These are phyloP conservation scores for Barbus barbus DNA, from an alignment of 2,113 vertebrate species.

Conservation along the genomic window DNA sequence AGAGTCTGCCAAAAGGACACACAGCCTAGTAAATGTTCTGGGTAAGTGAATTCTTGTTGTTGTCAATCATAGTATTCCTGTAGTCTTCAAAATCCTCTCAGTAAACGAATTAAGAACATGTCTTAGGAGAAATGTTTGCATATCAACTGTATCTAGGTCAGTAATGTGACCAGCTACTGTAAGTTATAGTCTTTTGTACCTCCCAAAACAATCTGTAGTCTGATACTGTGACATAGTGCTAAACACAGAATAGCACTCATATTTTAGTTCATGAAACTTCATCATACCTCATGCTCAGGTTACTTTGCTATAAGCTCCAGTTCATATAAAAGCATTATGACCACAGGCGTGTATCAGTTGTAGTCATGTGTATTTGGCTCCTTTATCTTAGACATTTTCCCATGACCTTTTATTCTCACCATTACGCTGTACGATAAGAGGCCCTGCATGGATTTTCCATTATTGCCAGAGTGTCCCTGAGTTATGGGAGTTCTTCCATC, in stretches of 20 bases:
- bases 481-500: conserved; percentile 6
- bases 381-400: conserved; percentile 15
- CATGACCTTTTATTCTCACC: conserved; percentile 31
- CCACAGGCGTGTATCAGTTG: conserved; percentile 40
- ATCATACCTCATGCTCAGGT: neutral
- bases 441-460: conserved; percentile 38
- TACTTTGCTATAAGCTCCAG: neutral
- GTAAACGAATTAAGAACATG: neutral
- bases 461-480: conserved; percentile 18
- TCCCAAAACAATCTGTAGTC: neutral
- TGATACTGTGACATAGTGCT: neutral
- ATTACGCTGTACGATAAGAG: conserved; percentile 15
- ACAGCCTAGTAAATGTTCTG: no score
- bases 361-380: conserved; percentile 31
- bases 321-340: conserved; percentile 30
- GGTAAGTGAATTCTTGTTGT: no score
- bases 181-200: no score
- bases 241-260: neutral
- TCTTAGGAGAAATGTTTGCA: neutral
- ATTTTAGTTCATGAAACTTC: conserved; percentile 1
- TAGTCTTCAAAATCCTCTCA: neutral
- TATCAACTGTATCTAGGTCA: neutral
- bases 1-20: neutral
- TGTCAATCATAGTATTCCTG: no score
- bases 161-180: neutral